Evolutionary conservation across 2,888 invertebrate genomes (phyloP), one percentile per base, ranked within the genome.

Genomic region (Harpalus rubripes): DNA sequence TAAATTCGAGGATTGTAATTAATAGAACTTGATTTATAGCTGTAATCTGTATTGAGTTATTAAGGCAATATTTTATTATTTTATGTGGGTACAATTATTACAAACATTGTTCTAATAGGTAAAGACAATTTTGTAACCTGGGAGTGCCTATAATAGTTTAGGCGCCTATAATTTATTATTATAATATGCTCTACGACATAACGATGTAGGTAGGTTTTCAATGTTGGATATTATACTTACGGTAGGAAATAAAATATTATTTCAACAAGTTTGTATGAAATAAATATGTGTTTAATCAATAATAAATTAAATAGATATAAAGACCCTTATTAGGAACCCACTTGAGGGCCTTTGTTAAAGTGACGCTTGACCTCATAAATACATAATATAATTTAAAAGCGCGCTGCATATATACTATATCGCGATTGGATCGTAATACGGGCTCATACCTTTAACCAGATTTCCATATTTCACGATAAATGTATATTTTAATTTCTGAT

Each of bases 21-120:
- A 68, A 39, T 68, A 68, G n/a, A 39, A 15, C 12, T 68, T 68
- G 39, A 68, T 68, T 39, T 68, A 68, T 68, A 15, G 39, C 12
- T n/a, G 0, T n/a, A 39, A 68, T 15, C 3, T 15, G 7, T 10
- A 68, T 68, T 12, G 26, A 32, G 6, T 32, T 68, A 32, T 63
- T 22, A 22, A 15, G 0, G 26, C 7, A 26, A 63, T 63, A 22
- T 63, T 63, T 59, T 63, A 63, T 63, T 63, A 22, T 63, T 63
- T 12, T 15, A 15, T 59, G 59, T 59, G 59, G 59, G 16, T 59
- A 59, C 1, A 59, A 59, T n/a, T n/a, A 59, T 52, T 10, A n/a
- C n/a, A n/a, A n/a, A n/a, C n/a, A n/a, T 59, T 59, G 18, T 15
- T 59, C 6, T 16, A 16, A 59, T 16, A 59, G 44, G 44, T 12